phyloP scores from a whole-genome alignment of 2,888 invertebrate genomes.

The Agonum fuliginosum region DNA sequence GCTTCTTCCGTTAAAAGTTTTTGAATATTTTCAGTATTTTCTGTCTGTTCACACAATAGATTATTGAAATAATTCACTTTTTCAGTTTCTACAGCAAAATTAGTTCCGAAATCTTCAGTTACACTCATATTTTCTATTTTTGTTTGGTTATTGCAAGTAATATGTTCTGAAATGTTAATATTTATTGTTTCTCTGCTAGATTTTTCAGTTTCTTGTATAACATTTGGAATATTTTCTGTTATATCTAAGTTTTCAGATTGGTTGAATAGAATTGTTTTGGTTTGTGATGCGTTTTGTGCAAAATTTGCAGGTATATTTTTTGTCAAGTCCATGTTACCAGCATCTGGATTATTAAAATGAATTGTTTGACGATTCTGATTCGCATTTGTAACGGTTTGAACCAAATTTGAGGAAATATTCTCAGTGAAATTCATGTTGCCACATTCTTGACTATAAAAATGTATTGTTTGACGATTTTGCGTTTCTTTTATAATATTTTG shows the following conservation, averaged over 20 bases:
- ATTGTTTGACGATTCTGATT: background rate
- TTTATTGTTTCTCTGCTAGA: background rate
- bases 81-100: too few relatives aligned
- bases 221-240: background rate
- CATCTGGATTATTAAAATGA: conserved; percentile 16
- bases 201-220: background rate
- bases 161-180: background rate
- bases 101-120: background rate
- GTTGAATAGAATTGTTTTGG: conserved; percentile 23
- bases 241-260: background rate
- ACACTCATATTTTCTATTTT: background rate
- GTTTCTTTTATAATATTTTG: too few relatives aligned
- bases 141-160: background rate
- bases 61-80: too few relatives aligned
- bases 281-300: background rate
- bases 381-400: too few relatives aligned
- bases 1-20: too few relatives aligned
- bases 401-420: too few relatives aligned
- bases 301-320: background rate
- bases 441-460: too few relatives aligned
- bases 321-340: conserved; percentile 26
- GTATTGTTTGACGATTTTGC: too few relatives aligned
- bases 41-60: background rate
- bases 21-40: conserved; percentile 1
- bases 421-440: too few relatives aligned